Evolutionary conservation across 2,797 vertebrate species (phyloP), one percentile per base, ranked within the genome.

Genomic region (Diplodus puntazzo): DNA sequence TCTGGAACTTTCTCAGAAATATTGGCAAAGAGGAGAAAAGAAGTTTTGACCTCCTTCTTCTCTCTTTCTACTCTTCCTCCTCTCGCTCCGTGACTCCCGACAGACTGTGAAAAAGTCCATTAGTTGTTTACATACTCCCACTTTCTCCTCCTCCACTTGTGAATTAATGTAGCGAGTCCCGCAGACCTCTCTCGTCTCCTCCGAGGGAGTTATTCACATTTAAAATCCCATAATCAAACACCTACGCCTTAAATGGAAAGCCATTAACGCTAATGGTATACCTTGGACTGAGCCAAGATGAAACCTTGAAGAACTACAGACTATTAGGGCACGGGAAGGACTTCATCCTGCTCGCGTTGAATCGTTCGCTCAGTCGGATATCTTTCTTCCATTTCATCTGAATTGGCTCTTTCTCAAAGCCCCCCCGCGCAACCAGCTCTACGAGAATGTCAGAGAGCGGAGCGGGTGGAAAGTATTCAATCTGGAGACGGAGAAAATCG

Each of bases 171-270:
- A 42, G 81, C 46, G 66, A 49, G 49, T 73, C 83, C 30, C 5
- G 5, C 42, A 0, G 63, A 45, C 46, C 7, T 12, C 64, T 73
- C 74, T 74, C 43, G 46, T 49, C 66, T 65, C 25, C 79, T 82
- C 52, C 10, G 11, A 75, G 70, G 80, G 71, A 80, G 65, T 82
- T 79, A 79, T 64, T 88, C 84, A 85, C 89, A 90, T 91, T 92
- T 88, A 89, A 90, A 86, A 88, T 85, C 87, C 83, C 83, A 85
- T 88, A 92, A 93, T 92, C 91, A 92, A 90, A 93, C 91, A 89
- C 90, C 89, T 84, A 69, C 69, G 52, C 72, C 1, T 77, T 91
- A 86, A 92, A 88, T 88, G 86, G 90, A 84, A 89, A 77, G 61
- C 72, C 84, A 90, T 94, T 92, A 93, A 58, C 21, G 11, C 82